Base-by-base conservation (phyloP, 2,888 invertebrate species). In the Cenopis cana region DNA sequence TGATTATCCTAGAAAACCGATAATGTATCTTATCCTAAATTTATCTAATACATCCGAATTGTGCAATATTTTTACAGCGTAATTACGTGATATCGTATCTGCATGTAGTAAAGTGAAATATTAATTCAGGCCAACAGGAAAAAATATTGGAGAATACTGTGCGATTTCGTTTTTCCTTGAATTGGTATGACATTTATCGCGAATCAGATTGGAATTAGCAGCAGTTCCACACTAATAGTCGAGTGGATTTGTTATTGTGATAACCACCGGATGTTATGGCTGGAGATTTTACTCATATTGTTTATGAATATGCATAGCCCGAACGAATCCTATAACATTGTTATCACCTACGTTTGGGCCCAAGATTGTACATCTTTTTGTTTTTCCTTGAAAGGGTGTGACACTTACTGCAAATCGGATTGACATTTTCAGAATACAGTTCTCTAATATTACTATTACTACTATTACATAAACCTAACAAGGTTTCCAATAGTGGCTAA, bases 111-210 rank as follows among this genome's bases (percentile, higher is more conserved):
- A n/a, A 4, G 20, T 33, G 38, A 20, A 55, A 49, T 62, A 64
- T 24, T 41, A 59, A 66, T 70, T 60, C 65, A 66, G 70, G 70
- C 59, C 70, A 70, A 66, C 70, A 70, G 70, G 70, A 70, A 66
- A 70, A 59, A 20, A 14, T 29, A 65, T 59, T 59, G n/a, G n/a
- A 18, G 20, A 33, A 18, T 17, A 20, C 12, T 6, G 11, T 33
- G 33, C 2, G 14, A 6, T 29, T 36, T 38, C 0, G 1, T 59
- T 60, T 57, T 68, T 68, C 61, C 61, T 46, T 61, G 55, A 55
- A 68, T 11, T 55, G 18, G 38, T 61, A 38, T 50, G 60, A n/a
- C 29, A 46, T 46, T 41, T 18, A 46, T 60, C 1, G n/a, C 36
- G 33, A 14, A 55, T 12, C 46, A n/a, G 54, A 65, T 17, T 55